phyloP scores from a whole-genome alignment of 2,113 vertebrate genomes.

The Accipiter virgatus region DNA sequence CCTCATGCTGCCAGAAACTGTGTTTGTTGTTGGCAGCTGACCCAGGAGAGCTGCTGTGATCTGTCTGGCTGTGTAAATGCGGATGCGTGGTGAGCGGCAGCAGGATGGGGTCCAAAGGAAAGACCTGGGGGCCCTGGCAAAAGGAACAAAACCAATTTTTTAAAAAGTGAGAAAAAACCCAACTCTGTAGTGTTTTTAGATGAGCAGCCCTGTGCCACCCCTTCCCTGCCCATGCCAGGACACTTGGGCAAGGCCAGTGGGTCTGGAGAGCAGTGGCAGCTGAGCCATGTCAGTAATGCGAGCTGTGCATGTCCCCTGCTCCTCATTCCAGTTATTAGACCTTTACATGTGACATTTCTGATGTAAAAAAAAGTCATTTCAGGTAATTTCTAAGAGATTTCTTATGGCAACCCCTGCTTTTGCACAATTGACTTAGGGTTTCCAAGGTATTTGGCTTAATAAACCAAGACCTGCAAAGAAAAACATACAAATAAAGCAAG shows the following conservation, averaged over 20 bases:
- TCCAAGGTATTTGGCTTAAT: not conserved
- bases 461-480: not conserved
- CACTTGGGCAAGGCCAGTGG: not conserved
- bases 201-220: not conserved
- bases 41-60: not conserved
- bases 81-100: not conserved
- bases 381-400: not conserved
- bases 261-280: not conserved
- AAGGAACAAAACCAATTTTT: not conserved
- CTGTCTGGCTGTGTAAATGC: not conserved
- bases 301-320: not conserved
- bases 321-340: not conserved
- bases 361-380: not conserved
- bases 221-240: not conserved
- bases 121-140: not conserved
- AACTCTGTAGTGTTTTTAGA: not conserved
- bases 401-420: not conserved
- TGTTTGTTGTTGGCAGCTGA: not conserved
- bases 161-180: too few relatives aligned
- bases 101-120: not conserved
- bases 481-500: not conserved
- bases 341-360: not conserved
- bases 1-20: not conserved
- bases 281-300: fast-evolving
- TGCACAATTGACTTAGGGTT: not conserved